Base-by-base conservation (phyloP, 2,113 vertebrate species). In the Phycodurus eques region DNA sequence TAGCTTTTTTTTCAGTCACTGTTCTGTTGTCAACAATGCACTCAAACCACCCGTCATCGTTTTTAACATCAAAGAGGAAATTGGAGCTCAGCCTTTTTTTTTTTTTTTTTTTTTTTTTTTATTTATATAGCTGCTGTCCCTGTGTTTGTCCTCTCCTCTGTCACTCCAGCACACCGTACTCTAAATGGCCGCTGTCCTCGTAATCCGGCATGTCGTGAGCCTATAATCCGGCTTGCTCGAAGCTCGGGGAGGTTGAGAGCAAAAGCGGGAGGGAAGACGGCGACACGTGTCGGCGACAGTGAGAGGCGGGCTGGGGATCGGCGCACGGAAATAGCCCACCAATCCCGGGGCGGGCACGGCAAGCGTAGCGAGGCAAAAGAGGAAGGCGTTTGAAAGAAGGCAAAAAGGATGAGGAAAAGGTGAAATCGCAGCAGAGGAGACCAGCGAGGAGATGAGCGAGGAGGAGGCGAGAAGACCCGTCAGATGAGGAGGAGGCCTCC, bases 241-340 rank as follows among this genome's bases (percentile, higher is more conserved):
- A 86, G 79, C 84, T 63, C 78, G 82, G 88, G 35, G 35, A 6
- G 35, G 87, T 91, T 90, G 89, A 92, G 67, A 68, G 46, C 83
- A 72, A 70, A 39, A 27, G 74, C 83, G 81, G 84, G 88, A 80
- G 88, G 80, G 79, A 83, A 68, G 76, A 81, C 27, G 15, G 85
- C 86, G 84, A 31, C 83, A 82, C 75, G 71, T 74, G 82, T 83
- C 78, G 80, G 84, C 39, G 76, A 42, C 44, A 70, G 72, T 70
- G 72, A 62, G 76, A 66, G 33, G 56, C 8, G 27, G 54, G 35
- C 81, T 31, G 67, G 73, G 20, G 88, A 92, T 92, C 92, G 91
- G 91, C 88, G 82, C 61, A 78, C 90, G 89, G 66, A 93, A 93
- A 94, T 93, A 94, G 88, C 88, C 59, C 59, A 70, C 92, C 93